Evolutionary conservation across 2,113 vertebrate genomes (phyloP).

Genomic region (Larimichthys crocea): DNA sequence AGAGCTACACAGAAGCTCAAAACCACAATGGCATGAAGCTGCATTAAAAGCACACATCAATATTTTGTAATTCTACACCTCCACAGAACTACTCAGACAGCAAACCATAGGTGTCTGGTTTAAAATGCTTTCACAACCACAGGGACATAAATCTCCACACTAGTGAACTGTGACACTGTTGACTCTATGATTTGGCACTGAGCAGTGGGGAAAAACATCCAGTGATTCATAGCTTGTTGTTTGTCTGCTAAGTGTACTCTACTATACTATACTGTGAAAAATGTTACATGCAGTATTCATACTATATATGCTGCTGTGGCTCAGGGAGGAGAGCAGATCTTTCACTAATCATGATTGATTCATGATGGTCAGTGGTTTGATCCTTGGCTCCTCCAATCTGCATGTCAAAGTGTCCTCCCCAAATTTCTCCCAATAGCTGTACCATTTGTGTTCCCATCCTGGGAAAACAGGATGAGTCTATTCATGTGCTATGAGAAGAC

Average conservation of each 20-base stretch:
- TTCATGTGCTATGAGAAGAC: not conserved
- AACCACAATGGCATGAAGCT: not conserved
- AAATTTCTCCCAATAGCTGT: no score
- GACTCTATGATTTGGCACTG: constrained; percentile 44
- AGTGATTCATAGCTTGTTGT: constrained; percentile 49
- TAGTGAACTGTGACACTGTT: constrained; percentile 35
- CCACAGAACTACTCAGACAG: not conserved
- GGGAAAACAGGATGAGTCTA: not conserved
- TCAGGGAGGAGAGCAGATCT: no score
- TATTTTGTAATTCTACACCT: not conserved
- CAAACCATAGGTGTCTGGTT: constrained; percentile 8
- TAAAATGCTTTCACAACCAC: constrained; percentile 35
- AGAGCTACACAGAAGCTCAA: constrained; percentile 6
- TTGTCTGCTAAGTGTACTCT: constrained; percentile 32
- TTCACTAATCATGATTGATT: no score
- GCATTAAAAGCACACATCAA: not conserved
- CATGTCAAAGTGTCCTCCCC: no score
- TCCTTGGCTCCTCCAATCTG: no score
- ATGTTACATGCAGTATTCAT: not conserved
- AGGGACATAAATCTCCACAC: constrained; percentile 25
- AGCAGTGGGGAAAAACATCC: constrained; percentile 43
- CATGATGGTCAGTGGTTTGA: no score
- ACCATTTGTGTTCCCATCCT: not conserved
- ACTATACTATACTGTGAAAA: constrained; percentile 21
- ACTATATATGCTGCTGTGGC: no score